These are phyloP conservation scores for Euura lappo DNA, from an alignment of 1,140 invertebrate genomes.

Conservation along the genomic window DNA sequence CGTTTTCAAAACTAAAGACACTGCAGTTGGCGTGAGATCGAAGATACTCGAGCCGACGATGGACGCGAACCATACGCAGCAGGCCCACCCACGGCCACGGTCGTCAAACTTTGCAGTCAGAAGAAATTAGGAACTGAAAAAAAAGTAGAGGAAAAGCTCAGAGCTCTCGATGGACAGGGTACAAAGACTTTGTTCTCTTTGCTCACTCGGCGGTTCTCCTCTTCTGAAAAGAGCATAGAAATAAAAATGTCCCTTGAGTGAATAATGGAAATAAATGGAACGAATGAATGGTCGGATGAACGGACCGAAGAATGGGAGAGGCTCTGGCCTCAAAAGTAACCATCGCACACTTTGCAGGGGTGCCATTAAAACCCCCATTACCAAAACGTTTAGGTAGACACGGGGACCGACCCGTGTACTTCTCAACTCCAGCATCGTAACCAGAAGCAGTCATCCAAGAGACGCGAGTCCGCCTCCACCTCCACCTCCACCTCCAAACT, in stretches of 20 bases:
- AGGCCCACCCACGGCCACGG: background rate
- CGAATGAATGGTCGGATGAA: background rate
- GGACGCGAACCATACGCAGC: background rate
- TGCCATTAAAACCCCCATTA: background rate
- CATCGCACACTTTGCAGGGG: background rate
- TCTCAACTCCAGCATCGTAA: background rate
- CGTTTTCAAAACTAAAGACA: background rate
- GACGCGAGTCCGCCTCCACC: too few relatives aligned
- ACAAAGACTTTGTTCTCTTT: background rate
- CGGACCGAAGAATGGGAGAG: background rate
- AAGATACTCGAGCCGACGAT: background rate
- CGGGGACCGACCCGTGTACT: background rate
- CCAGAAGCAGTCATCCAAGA: background rate
- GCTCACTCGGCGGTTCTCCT: background rate
- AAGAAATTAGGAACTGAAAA: background rate
- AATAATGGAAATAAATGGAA: constrained; percentile 5
- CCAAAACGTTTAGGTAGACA: constrained; percentile 1
- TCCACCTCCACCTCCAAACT: too few relatives aligned
- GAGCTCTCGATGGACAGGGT: background rate
- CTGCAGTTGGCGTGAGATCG: background rate
- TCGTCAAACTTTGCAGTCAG: background rate
- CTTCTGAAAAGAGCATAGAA: background rate
- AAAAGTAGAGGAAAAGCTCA: background rate
- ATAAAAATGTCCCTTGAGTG: constrained; percentile 1
- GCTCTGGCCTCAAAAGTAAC: background rate